These are phyloP conservation scores for Timema cristinae DNA, from an alignment of 2,888 invertebrate genomes.

Conservation along the genomic window DNA sequence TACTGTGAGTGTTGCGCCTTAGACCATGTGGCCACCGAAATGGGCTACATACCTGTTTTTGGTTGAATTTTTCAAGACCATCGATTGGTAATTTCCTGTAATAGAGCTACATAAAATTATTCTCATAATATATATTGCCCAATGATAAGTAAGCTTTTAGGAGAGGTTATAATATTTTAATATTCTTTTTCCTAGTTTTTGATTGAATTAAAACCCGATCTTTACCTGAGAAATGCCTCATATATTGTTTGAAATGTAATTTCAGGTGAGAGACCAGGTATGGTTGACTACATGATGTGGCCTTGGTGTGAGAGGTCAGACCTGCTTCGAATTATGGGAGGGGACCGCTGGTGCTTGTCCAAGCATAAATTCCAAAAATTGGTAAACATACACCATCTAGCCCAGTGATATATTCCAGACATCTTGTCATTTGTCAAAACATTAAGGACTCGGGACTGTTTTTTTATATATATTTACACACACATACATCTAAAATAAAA, in stretches of 20 bases:
- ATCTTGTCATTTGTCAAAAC: not conserved
- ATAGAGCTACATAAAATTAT: no score
- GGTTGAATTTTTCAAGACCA: no score
- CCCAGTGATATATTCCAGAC: not conserved
- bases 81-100: no score
- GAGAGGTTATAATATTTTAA: not conserved
- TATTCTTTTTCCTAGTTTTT: not conserved
- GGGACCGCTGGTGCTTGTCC: constrained; percentile 60
- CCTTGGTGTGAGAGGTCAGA: constrained; percentile 42
- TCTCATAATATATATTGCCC: no score
- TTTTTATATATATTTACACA: constrained; percentile 12
- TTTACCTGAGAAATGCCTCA: no score
- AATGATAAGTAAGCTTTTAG: no score
- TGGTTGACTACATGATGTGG: constrained; percentile 51
- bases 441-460: not conserved
- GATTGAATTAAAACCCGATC: not conserved
- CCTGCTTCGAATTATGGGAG: constrained; percentile 53
- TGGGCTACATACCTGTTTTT: no score
- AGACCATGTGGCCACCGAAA: no score
- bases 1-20: no score
- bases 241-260: not conserved
- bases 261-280: constrained; percentile 62
- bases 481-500: not conserved
- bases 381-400: constrained; percentile 48
- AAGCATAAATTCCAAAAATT: constrained; percentile 60